Conservation (phyloP, 1,140 invertebrate genomes). For the Pseudomyrmex sp. region DNA sequence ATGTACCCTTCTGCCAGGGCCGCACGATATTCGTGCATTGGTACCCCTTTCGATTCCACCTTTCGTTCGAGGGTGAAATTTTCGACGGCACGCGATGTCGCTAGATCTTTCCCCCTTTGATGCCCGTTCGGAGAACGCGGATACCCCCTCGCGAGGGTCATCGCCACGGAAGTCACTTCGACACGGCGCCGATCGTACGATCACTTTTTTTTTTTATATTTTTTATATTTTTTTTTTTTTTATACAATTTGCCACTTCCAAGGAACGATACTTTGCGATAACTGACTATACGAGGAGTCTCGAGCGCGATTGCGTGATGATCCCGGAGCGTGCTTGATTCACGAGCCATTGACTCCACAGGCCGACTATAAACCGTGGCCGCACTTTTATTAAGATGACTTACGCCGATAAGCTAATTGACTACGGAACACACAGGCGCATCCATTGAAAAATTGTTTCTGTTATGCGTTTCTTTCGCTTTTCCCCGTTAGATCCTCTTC, state of each 20-base stretch:
- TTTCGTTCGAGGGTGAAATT: slow-evolving; percentile 21
- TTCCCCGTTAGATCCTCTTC: not conserved
- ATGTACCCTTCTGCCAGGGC: slow-evolving; percentile 66
- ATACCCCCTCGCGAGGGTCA: not conserved
- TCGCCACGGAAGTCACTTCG: too few species aligned
- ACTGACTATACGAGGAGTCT: slow-evolving; percentile 14
- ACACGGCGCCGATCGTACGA: too few species aligned
- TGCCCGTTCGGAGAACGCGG: too few species aligned
- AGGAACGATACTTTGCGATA: slow-evolving; percentile 7
- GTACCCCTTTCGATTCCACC: slow-evolving; percentile 15
- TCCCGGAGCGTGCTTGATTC: slow-evolving; percentile 36
- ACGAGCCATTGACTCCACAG: slow-evolving; percentile 48
- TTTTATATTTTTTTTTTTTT: not conserved
- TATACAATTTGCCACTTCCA: slow-evolving; percentile 3
- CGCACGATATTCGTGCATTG: slow-evolving; percentile 41
- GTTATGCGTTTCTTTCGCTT: not conserved
- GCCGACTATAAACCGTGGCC: slow-evolving; percentile 29
- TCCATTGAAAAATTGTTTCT: slow-evolving; percentile 30
- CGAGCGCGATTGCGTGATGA: slow-evolving; percentile 51
- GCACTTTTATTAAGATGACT: slow-evolving; percentile 47
- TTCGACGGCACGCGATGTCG: not conserved
- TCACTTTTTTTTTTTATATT: too few species aligned
- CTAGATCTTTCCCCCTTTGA: not conserved
- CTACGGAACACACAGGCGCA: slow-evolving; percentile 19
- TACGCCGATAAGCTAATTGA: slow-evolving; percentile 40